phyloP scores from a whole-genome alignment of 2,888 invertebrate species.

The Electrophaes corylata region DNA sequence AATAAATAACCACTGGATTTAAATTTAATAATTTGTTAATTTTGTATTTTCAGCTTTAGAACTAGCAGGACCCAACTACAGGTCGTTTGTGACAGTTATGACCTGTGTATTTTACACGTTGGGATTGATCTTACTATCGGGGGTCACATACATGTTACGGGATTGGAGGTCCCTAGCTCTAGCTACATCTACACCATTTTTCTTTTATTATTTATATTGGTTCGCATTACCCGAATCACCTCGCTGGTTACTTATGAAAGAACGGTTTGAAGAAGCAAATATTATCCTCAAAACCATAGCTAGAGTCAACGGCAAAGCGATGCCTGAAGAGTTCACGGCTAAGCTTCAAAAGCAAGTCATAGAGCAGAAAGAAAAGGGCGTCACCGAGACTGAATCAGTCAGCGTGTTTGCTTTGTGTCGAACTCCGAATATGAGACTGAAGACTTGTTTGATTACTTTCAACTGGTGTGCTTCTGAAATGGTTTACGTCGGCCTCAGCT shows the following conservation, averaged over 20 bases:
- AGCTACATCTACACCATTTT: constrained; percentile 93
- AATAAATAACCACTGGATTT: neutral
- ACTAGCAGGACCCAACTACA: constrained; percentile 94
- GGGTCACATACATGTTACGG: constrained; percentile 92
- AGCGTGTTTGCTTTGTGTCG: constrained; percentile 88
- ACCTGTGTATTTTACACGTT: constrained; percentile 95
- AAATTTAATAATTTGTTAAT: neutral
- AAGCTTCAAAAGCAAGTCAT: constrained; percentile 90
- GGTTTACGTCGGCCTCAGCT: constrained; percentile 95
- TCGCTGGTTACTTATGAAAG: constrained; percentile 94
- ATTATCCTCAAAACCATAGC: constrained; percentile 91
- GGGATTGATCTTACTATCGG: constrained; percentile 92
- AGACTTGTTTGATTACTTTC: constrained; percentile 92
- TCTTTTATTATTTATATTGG: constrained; percentile 93
- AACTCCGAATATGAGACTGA: constrained; percentile 95
- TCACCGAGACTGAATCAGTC: constrained; percentile 60
- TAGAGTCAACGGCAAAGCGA: constrained; percentile 89
- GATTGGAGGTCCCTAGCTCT: constrained; percentile 93
- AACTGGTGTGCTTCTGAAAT: constrained; percentile 97
- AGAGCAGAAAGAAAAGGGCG: constrained; percentile 84
- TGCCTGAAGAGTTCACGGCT: constrained; percentile 89
- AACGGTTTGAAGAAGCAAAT: constrained; percentile 92
- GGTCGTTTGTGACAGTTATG: constrained; percentile 96
- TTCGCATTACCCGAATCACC: constrained; percentile 96
- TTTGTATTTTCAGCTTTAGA: constrained; percentile 89